Conservation (phyloP, 2,888 invertebrate genomes). For the Drosophila buzzatii region DNA sequence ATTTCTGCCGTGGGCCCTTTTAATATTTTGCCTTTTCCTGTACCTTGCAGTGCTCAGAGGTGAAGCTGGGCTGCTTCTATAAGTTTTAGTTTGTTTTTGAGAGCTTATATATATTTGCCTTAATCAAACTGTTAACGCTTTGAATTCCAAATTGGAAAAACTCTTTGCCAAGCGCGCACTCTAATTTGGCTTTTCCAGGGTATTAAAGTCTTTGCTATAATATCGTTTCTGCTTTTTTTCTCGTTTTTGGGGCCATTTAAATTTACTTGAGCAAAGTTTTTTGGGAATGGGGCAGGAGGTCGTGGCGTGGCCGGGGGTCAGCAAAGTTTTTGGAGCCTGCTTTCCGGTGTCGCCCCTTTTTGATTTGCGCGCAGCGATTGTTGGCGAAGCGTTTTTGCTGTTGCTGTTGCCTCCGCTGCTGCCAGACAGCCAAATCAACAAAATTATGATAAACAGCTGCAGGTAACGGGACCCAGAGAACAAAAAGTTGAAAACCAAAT, state of each 20-base stretch:
- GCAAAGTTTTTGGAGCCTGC: conserved; percentile 51
- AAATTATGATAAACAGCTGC: conserved; percentile 81
- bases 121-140: conserved; percentile 27
- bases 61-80: neutral
- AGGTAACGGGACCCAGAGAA: conserved; percentile 64
- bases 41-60: neutral
- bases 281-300: neutral
- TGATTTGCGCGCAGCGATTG: conserved; percentile 43
- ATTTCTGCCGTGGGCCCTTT: conserved; percentile 22
- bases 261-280: conserved; percentile 73
- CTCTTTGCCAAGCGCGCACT: conserved; percentile 2
- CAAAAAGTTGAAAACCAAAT: conserved; percentile 42
- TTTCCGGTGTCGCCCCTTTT: conserved; percentile 59
- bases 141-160: conserved; percentile 23
- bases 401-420: conserved; percentile 45
- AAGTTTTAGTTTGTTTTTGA: conserved; percentile 2
- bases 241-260: conserved; percentile 59
- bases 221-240: conserved; percentile 32
- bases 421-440: conserved; percentile 80
- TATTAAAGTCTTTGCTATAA: conserved; percentile 51
- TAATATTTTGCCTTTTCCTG: neutral
- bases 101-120: neutral
- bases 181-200: conserved; percentile 30
- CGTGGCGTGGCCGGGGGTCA: conserved; percentile 3
- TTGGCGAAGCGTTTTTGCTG: conserved; percentile 41